phyloP scores from a whole-genome alignment of 2,797 vertebrate species.

The Euthynnus affinis region DNA sequence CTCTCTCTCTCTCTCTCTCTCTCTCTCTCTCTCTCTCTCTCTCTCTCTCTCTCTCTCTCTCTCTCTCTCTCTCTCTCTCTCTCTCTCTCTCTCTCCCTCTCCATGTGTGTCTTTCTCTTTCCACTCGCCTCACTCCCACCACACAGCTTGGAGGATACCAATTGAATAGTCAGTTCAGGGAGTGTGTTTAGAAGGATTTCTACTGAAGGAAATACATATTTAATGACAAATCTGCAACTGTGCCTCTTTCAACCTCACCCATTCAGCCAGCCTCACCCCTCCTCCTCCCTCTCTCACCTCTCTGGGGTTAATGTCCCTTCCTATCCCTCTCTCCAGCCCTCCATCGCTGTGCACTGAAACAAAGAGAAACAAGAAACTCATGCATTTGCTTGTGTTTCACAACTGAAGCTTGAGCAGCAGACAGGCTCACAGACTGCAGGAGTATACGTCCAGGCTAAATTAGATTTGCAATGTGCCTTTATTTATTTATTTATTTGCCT shows the following conservation, averaged over 20 bases:
- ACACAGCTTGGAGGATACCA: slow-evolving; percentile 64
- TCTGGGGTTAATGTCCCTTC: slow-evolving; percentile 51
- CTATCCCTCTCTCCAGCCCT: slow-evolving; percentile 22
- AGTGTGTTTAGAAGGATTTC: slow-evolving; percentile 76
- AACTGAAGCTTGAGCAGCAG: slow-evolving; percentile 47
- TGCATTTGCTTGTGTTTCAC: slow-evolving; percentile 58
- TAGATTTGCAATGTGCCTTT: slow-evolving; percentile 71
- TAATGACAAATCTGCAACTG: slow-evolving; percentile 77
- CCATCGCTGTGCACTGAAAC: slow-evolving; percentile 29
- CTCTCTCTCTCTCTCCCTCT: slow-evolving; percentile 28
- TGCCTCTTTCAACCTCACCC: slow-evolving; percentile 64
- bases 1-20: slow-evolving; percentile 18
- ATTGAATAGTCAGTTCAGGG: slow-evolving; percentile 67
- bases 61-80: slow-evolving; percentile 17
- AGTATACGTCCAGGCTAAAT: slow-evolving; percentile 67
- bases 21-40: slow-evolving; percentile 23
- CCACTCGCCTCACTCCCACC: slow-evolving; percentile 17
- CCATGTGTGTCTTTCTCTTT: slow-evolving; percentile 30
- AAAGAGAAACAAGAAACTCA: slow-evolving; percentile 33
- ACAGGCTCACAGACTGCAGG: slow-evolving; percentile 35
- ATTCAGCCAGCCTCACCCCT: slow-evolving; percentile 22
- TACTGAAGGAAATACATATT: slow-evolving; percentile 80
- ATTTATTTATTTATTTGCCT: slow-evolving; percentile 79
- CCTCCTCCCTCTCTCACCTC: slow-evolving; percentile 37
- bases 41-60: slow-evolving; percentile 41